Conservation (phyloP, 1,140 invertebrate genomes). For the Diploscapter pachys region DNA sequence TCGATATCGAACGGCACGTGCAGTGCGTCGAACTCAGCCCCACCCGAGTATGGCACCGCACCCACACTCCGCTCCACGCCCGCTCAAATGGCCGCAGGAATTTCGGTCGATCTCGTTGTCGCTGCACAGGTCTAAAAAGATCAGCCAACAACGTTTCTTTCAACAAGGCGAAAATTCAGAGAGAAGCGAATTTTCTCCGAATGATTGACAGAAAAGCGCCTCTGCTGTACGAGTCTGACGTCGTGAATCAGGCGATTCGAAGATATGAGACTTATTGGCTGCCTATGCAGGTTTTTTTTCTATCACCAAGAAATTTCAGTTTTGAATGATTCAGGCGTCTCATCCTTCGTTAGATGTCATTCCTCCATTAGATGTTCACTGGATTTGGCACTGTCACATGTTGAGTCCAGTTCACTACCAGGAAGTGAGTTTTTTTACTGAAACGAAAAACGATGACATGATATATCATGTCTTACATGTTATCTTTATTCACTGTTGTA, state of each 20-base stretch:
- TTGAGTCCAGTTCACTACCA: slow-evolving; percentile 60
- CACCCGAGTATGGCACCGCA: slow-evolving; percentile 32
- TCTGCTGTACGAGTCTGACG: slow-evolving; percentile 49
- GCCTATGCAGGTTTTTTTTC: slow-evolving; percentile 55
- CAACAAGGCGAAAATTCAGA: slow-evolving; percentile 45
- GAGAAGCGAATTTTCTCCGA: slow-evolving; percentile 58
- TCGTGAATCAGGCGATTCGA: slow-evolving; percentile 60
- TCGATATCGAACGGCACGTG: too few species aligned
- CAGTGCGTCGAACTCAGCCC: not conserved
- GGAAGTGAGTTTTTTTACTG: slow-evolving; percentile 32
- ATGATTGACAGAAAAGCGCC: slow-evolving; percentile 58
- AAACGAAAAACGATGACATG: too few species aligned
- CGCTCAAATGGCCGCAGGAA: slow-evolving; percentile 47
- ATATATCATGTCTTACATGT: too few species aligned
- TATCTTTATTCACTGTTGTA: too few species aligned
- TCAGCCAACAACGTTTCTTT: slow-evolving; percentile 28
- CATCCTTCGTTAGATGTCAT: slow-evolving; percentile 53
- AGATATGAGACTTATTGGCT: slow-evolving; percentile 63
- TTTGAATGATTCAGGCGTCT: slow-evolving; percentile 49
- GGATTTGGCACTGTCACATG: slow-evolving; percentile 64
- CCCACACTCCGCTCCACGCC: slow-evolving; percentile 46
- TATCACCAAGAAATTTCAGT: not conserved
- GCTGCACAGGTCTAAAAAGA: slow-evolving; percentile 25
- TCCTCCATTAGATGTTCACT: slow-evolving; percentile 63
- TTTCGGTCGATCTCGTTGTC: slow-evolving; percentile 38